These are phyloP conservation scores for Stramonita haemastoma DNA, from an alignment of 2,888 invertebrate species.

Conservation along the genomic window DNA sequence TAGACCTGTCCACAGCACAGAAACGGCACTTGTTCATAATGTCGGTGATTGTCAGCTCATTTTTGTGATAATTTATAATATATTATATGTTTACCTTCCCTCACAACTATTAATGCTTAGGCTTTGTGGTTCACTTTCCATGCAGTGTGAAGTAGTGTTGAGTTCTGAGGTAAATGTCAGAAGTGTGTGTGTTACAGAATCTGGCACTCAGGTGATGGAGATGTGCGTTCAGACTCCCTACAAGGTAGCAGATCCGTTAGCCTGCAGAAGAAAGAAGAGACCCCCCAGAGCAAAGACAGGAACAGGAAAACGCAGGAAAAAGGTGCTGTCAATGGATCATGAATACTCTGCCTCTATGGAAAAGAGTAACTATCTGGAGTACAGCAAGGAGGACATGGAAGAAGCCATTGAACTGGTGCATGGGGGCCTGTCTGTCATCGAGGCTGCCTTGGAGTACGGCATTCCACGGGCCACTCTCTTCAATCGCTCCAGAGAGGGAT, in stretches of 20 bases:
- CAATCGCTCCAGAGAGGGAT: conserved; percentile 24
- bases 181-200: conserved; percentile 15
- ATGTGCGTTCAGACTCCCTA: not conserved
- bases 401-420: conserved; percentile 41
- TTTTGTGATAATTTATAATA: no score
- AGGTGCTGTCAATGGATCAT: not conserved
- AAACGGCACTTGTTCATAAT: no score
- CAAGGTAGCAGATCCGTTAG: not conserved
- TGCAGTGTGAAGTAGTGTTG: not conserved
- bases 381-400: conserved; percentile 19
- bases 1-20: no score
- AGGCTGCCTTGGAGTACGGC: conserved; percentile 31
- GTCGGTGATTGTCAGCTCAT: no score
- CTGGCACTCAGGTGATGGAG: not conserved
- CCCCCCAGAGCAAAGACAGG: not conserved
- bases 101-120: not conserved
- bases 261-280: not conserved
- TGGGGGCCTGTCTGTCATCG: conserved; percentile 34
- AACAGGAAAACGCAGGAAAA: not conserved
- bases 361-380: conserved; percentile 8
- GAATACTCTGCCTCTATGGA: not conserved
- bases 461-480: conserved; percentile 42
- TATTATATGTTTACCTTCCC: no score
- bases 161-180: conserved; percentile 1
- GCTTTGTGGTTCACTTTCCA: not conserved